These are phyloP conservation scores for Notocelia uddmanniana DNA, from an alignment of 2,888 invertebrate species.

Conservation along the genomic window DNA sequence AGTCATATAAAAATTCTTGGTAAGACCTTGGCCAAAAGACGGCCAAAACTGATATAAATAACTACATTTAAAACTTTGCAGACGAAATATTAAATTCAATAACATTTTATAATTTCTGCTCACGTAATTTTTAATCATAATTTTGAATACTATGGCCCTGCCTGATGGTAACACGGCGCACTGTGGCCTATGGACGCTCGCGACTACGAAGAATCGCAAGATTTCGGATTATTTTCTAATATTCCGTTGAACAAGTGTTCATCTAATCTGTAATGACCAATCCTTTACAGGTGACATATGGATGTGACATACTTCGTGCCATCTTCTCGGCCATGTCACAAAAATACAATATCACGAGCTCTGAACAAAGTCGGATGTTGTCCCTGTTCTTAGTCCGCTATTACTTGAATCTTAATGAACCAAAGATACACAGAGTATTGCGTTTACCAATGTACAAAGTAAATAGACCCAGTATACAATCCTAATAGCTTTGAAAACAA, in stretches of 20 bases:
- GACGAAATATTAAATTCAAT: conserved; percentile 6
- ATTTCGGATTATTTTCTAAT: too few species aligned
- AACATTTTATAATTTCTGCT: neutral
- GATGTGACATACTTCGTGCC: neutral
- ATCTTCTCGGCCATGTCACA: neutral
- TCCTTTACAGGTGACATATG: neutral
- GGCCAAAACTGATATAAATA: conserved; percentile 11
- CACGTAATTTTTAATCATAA: neutral
- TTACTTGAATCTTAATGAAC: neutral
- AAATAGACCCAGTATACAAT: neutral
- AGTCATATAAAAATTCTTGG: neutral
- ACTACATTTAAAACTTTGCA: conserved; percentile 5
- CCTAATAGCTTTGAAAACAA: conserved; percentile 18
- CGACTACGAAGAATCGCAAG: too few species aligned
- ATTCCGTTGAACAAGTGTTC: neutral
- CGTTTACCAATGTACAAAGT: neutral
- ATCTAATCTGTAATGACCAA: neutral
- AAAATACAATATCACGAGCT: neutral
- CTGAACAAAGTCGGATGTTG: neutral
- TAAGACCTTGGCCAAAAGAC: neutral
- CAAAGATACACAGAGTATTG: neutral
- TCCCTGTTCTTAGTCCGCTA: too few species aligned
- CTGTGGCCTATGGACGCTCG: too few species aligned
- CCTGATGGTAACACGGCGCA: too few species aligned
- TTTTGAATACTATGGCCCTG: too few species aligned